Evolutionary conservation across 2,888 invertebrate species (phyloP), one percentile per base, ranked within the genome.

Genomic region (Spisula solida): DNA sequence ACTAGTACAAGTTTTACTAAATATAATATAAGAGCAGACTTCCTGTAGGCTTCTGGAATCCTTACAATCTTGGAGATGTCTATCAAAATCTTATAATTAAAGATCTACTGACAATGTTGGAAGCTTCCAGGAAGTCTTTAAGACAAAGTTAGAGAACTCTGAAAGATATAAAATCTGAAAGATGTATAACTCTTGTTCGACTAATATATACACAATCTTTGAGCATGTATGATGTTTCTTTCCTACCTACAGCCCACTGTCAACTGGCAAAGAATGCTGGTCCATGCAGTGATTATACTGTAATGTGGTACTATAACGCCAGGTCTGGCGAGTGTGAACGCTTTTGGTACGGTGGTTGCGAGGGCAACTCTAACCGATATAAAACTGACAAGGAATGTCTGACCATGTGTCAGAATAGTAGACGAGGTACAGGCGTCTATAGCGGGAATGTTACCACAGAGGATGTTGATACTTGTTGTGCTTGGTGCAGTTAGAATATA

Each of bases 341-440:
- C 94, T 99, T 99, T 97, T 97, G 97, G 93, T 98, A 98, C 94
- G 97, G 97, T 29, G 96, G 96, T 56, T 97, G 97, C 92, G 94
- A 94, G 85, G 94, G 96, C 51, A 99, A 99, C 97, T 97, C 97
- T 91, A 97, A 98, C 48, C 98, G 98, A 18, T 95, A 93, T 91
- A 93, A 94, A 51, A 91, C 89, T n/a, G 91, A 93, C 66, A 93
- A 93, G 80, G 93, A 93, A 81, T 94, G 94, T 88, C 81, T 92
- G 55, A 87, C 92, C 0, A 88, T 85, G 20, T 94, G 94, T 88
- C 88, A 75, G 25, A 82, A 31, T 31, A 20, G 29, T 34, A 34
- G 34, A 16, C 90, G 85, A 92, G 92, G 92, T 92, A 91, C 82
- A 47, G 25, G 48, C n/a, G n/a, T 48, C 80, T 34, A 18, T 34